A percentile compares a stretch with the other conserved stretches of the same genome.
phyloP scores from a whole-genome alignment of 2,797 vertebrate genomes.

The Diglossa cyanea region DNA sequence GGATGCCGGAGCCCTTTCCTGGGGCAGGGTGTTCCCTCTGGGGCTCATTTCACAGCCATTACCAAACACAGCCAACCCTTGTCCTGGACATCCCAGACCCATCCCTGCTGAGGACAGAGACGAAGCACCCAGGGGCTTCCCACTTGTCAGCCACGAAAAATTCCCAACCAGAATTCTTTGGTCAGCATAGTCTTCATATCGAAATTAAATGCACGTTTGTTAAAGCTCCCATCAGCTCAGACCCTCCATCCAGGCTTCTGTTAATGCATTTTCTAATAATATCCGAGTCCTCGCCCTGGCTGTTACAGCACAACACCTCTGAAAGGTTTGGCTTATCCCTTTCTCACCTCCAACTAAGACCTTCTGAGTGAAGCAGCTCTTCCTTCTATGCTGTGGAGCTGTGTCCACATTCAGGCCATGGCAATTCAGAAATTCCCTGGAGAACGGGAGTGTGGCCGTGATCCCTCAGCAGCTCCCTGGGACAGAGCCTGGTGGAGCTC shows the following conservation, averaged over 20 bases:
- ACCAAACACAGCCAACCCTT: accelerated
- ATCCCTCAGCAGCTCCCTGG: background rate
- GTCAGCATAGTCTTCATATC: background rate
- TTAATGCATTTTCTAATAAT: background rate
- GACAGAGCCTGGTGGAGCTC: accelerated
- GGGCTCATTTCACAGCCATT: background rate
- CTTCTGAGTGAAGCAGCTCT: background rate
- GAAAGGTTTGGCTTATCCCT: background rate
- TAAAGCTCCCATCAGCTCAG: background rate
- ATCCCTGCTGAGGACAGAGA: background rate
- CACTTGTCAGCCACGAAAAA: background rate
- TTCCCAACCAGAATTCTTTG: background rate
- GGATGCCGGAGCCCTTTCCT: background rate
- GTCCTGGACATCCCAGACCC: background rate
- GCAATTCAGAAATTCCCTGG: accelerated
- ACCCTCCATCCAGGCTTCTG: background rate
- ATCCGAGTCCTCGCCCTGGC: background rate
- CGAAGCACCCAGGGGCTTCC: background rate
- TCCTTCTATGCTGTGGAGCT: background rate
- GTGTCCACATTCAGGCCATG: accelerated
- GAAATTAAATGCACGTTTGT: background rate
- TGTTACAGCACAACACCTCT: background rate
- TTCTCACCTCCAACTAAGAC: background rate
- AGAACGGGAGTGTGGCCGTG: accelerated
- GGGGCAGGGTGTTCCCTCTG: background rate